phyloP scores from a whole-genome alignment of 2,888 invertebrate species.

The Steinernema carpocapsae region DNA sequence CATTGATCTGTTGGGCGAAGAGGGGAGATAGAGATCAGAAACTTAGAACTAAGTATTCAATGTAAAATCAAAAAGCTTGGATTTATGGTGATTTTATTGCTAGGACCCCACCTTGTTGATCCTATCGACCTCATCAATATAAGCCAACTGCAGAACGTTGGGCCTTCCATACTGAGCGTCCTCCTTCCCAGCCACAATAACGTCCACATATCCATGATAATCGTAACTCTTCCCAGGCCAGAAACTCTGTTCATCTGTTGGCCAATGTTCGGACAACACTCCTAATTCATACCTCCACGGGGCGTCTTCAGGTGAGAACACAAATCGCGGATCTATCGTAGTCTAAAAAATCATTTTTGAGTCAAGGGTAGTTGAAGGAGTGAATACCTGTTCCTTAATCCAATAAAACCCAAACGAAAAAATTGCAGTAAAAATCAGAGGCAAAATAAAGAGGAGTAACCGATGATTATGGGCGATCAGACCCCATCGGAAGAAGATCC shows the following conservation, averaged over 20 bases:
- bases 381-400: constrained; percentile 61
- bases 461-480: constrained; percentile 56
- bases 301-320: constrained; percentile 66
- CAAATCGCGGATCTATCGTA: constrained; percentile 67
- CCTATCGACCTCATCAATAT: constrained; percentile 64
- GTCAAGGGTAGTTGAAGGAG: too few relatives aligned
- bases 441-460: constrained; percentile 51
- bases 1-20: too few relatives aligned
- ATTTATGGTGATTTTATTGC: too few relatives aligned
- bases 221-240: constrained; percentile 67
- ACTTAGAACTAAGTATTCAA: too few relatives aligned
- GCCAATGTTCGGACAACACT: constrained; percentile 65
- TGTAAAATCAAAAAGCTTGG: too few relatives aligned
- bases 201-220: constrained; percentile 65
- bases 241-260: constrained; percentile 65
- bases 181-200: constrained; percentile 60
- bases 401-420: constrained; percentile 59
- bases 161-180: constrained; percentile 61
- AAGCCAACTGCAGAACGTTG: constrained; percentile 59
- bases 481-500: constrained; percentile 58
- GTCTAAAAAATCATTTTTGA: constrained; percentile 51
- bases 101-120: constrained; percentile 62
- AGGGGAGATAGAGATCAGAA: too few relatives aligned
- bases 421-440: constrained; percentile 58
- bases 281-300: constrained; percentile 65